phyloP scores from a whole-genome alignment of 2,113 vertebrate genomes.

The Todiramphus saurophagus region DNA sequence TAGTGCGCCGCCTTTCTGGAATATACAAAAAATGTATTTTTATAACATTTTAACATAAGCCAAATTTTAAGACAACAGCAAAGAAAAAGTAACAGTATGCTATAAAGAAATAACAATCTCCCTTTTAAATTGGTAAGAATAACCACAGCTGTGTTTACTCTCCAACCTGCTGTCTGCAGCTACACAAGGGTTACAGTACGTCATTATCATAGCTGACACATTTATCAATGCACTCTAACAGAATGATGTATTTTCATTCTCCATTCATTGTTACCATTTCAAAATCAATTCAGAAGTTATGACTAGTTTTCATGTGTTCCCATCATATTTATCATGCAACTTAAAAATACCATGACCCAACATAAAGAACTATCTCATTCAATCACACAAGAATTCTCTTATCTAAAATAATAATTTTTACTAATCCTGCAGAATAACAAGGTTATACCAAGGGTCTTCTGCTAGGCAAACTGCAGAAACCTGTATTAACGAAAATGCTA shows the following conservation, averaged over 20 bases:
- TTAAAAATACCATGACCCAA: neutral
- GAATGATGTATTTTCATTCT: constrained; percentile 19
- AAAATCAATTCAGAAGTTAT: constrained; percentile 14
- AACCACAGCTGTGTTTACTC: constrained; percentile 61
- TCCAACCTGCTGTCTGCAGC: constrained; percentile 32
- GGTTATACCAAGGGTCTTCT: neutral
- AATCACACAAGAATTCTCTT: constrained; percentile 13
- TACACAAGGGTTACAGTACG: constrained; percentile 51
- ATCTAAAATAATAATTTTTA: constrained; percentile 14
- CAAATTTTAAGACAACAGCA: neutral
- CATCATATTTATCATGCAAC: neutral
- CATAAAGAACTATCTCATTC: neutral
- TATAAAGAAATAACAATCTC: neutral
- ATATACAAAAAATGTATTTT: neutral
- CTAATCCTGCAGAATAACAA: neutral
- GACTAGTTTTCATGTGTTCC: neutral
- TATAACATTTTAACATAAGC: neutral
- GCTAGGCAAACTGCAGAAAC: neutral
- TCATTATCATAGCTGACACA: constrained; percentile 48
- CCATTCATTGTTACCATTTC: neutral
- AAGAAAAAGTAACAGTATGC: neutral
- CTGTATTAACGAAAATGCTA: neutral
- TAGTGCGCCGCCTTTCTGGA: constrained; percentile 89
- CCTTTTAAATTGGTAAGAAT: neutral
- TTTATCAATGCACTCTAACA: constrained; percentile 65